Percentiles rank a stretch among this genome's conserved stretches.
phyloP scores from a whole-genome alignment of 2,888 invertebrate genomes.

The Pollenia angustigena region DNA sequence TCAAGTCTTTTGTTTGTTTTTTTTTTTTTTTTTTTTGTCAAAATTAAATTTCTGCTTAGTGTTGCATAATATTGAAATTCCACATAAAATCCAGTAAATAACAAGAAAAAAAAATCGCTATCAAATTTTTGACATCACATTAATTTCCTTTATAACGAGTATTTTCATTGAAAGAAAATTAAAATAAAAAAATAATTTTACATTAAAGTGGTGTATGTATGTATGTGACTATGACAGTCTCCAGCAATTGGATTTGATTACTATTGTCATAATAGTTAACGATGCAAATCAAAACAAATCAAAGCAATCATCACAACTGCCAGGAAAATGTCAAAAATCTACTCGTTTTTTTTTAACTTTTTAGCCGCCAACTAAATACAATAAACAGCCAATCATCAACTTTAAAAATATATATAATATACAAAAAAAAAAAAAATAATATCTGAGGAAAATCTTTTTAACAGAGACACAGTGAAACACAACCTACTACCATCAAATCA shows the following conservation, averaged over 20 bases:
- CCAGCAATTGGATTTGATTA: conserved; percentile 70
- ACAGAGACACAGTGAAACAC: conserved; percentile 42
- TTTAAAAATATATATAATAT: conserved; percentile 10
- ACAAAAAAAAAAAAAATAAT: conserved; percentile 10
- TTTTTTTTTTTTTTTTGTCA: too few species aligned
- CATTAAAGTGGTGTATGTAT: neutral
- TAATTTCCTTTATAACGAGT: conserved; percentile 54
- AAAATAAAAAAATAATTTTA: conserved; percentile 29
- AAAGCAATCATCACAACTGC: conserved; percentile 75
- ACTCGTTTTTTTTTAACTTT: conserved; percentile 30
- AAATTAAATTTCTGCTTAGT: neutral
- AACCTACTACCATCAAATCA: conserved; percentile 70
- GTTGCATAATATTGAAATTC: conserved; percentile 60
- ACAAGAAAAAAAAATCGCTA: conserved; percentile 37
- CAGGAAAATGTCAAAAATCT: conserved; percentile 74
- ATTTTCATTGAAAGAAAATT: conserved; percentile 27
- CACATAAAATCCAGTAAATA: neutral
- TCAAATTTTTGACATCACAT: conserved; percentile 61
- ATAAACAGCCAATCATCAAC: conserved; percentile 70
- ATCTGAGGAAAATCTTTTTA: conserved; percentile 35
- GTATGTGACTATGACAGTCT: conserved; percentile 39
- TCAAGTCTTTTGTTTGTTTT: conserved; percentile 36
- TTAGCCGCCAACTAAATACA: conserved; percentile 71
- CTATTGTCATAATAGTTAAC: conserved; percentile 73
- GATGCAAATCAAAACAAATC: conserved; percentile 76